Conservation (phyloP, 2,888 invertebrate genomes). For the Spisula subtruncata region DNA sequence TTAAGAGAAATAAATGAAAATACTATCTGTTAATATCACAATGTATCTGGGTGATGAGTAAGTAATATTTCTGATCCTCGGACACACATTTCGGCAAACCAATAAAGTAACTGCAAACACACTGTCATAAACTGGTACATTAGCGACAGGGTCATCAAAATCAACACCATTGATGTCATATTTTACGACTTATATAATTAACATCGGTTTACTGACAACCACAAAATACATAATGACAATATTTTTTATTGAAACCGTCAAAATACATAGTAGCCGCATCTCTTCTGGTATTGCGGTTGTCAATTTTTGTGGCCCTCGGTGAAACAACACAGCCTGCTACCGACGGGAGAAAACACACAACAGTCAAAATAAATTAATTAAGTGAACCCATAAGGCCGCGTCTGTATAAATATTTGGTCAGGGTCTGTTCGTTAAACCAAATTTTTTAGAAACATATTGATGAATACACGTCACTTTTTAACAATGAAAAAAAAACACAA, state of each 20-base stretch:
- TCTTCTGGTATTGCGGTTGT: not conserved
- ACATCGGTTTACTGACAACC: not conserved
- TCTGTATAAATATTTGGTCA: not conserved
- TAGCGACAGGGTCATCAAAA: not conserved
- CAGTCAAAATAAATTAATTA: constrained; percentile 10
- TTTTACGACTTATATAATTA: not conserved
- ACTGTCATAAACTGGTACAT: not conserved
- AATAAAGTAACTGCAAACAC: too few species aligned
- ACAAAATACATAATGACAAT: constrained; percentile 2
- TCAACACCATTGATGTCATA: not conserved
- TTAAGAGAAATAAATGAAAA: too few species aligned
- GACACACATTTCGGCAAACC: too few species aligned
- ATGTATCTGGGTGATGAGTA: too few species aligned
- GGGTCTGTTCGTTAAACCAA: too few species aligned
- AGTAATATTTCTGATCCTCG: too few species aligned
- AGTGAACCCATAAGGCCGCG: not conserved
- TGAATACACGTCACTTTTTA: too few species aligned
- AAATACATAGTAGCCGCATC: not conserved
- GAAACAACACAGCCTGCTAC: not conserved
- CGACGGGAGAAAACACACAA: not conserved
- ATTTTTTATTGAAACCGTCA: not conserved
- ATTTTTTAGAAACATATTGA: too few species aligned
- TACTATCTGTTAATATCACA: too few species aligned
- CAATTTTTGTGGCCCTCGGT: constrained; percentile 20
- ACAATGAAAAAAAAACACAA: too few species aligned